These are phyloP conservation scores for Graphium colonna DNA, from an alignment of 2,888 invertebrate genomes.

Conservation along the genomic window DNA sequence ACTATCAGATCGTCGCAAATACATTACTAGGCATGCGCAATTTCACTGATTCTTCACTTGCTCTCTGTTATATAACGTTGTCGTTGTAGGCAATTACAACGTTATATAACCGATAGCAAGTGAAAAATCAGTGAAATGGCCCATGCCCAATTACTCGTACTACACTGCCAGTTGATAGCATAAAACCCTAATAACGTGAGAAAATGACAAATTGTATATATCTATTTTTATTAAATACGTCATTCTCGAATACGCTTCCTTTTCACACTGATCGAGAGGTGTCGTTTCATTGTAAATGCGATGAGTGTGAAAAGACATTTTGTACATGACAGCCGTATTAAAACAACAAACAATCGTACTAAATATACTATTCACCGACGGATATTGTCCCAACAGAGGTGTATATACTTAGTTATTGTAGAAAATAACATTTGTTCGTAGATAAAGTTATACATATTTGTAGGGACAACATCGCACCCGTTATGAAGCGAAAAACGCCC, in stretches of 20 bases:
- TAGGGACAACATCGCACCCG: constrained; percentile 2
- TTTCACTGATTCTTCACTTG: too few relatives aligned
- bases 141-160: too few relatives aligned
- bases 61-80: too few relatives aligned
- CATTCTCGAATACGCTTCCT: background rate
- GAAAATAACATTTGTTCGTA: too few relatives aligned
- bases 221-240: constrained; percentile 2
- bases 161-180: constrained; percentile 25
- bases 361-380: constrained; percentile 8
- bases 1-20: constrained; percentile 59
- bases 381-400: constrained; percentile 3
- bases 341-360: constrained; percentile 7
- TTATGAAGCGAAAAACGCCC: constrained; percentile 1
- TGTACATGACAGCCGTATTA: constrained; percentile 6
- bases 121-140: too few relatives aligned
- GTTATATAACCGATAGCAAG: too few relatives aligned
- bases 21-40: too few relatives aligned
- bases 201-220: constrained; percentile 39
- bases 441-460: too few relatives aligned
- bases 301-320: constrained; percentile 9
- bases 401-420: too few relatives aligned
- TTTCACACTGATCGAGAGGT: constrained; percentile 8
- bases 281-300: background rate
- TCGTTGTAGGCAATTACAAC: too few relatives aligned
- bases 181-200: constrained; percentile 26